These are phyloP conservation scores for Brachyopa scutellaris DNA, from an alignment of 2,888 invertebrate species.

Conservation along the genomic window DNA sequence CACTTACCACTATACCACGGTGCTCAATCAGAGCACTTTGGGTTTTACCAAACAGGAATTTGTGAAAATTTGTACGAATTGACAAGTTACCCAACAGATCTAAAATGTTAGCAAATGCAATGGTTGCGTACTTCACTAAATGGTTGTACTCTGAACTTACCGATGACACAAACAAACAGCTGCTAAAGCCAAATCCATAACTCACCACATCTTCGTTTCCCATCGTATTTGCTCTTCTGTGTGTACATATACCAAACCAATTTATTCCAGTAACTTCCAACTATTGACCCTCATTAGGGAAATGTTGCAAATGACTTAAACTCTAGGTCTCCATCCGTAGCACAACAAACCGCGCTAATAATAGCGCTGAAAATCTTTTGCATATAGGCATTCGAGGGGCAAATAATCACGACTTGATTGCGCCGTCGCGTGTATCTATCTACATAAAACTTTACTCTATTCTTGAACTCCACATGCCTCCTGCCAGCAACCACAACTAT, in stretches of 20 bases:
- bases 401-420: constrained; percentile 41
- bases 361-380: constrained; percentile 20
- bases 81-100: too few species aligned
- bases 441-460: constrained; percentile 24
- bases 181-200: too few species aligned
- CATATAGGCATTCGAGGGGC: constrained; percentile 12
- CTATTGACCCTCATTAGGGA: constrained; percentile 62
- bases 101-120: too few species aligned
- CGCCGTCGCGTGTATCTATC: too few species aligned
- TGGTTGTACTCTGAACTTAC: too few species aligned
- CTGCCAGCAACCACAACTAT: constrained; percentile 12
- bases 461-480: constrained; percentile 46
- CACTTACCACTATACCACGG: too few species aligned
- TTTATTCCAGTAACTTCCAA: constrained; percentile 35
- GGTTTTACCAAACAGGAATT: too few species aligned
- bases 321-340: constrained; percentile 23
- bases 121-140: too few species aligned
- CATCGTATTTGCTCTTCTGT: not conserved
- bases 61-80: too few species aligned
- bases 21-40: too few species aligned
- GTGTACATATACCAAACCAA: constrained; percentile 18
- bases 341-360: constrained; percentile 43
- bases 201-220: too few species aligned
- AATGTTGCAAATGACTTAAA: constrained; percentile 56
- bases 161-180: too few species aligned